These are phyloP conservation scores for Parelbella ahira DNA, from an alignment of 2,888 invertebrate species.

Conservation along the genomic window DNA sequence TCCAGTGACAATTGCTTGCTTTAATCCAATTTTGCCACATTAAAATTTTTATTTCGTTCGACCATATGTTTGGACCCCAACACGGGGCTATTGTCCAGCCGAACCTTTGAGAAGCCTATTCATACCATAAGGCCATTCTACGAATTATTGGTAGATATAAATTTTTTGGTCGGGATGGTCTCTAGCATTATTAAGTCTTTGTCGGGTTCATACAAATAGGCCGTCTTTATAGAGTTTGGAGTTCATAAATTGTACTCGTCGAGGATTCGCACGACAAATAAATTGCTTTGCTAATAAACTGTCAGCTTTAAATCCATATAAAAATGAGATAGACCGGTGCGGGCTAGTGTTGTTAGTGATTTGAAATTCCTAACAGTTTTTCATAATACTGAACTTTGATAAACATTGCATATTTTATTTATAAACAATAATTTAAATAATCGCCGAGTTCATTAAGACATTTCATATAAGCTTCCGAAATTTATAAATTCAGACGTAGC, in stretches of 20 bases:
- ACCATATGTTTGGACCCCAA: constrained; percentile 57
- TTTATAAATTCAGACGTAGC: too few species aligned
- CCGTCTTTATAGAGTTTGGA: constrained; percentile 37
- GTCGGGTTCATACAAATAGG: too few species aligned
- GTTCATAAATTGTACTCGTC: constrained; percentile 48
- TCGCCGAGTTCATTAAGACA: too few species aligned
- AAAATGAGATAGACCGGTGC: constrained; percentile 6
- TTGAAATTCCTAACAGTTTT: too few species aligned
- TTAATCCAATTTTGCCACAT: constrained; percentile 75
- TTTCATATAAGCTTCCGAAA: too few species aligned
- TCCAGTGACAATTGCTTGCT: constrained; percentile 46
- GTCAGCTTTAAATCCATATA: constrained; percentile 23
- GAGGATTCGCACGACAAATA: constrained; percentile 36
- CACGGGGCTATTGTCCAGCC: constrained; percentile 53
- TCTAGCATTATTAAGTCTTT: constrained; percentile 33
- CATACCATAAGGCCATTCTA: constrained; percentile 48
- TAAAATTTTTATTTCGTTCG: constrained; percentile 43
- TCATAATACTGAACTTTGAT: too few species aligned
- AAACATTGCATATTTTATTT: too few species aligned
- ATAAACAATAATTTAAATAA: too few species aligned
- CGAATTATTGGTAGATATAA: constrained; percentile 64
- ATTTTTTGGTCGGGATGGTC: constrained; percentile 42
- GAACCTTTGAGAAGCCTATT: constrained; percentile 54
- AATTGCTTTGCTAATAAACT: constrained; percentile 37
- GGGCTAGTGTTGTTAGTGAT: too few species aligned